A percentile compares a stretch with the other conserved stretches of the same genome.
These are phyloP conservation scores for Tokudaia muenninki DNA, from an alignment of 2,797 vertebrate species.

Conservation along the genomic window DNA sequence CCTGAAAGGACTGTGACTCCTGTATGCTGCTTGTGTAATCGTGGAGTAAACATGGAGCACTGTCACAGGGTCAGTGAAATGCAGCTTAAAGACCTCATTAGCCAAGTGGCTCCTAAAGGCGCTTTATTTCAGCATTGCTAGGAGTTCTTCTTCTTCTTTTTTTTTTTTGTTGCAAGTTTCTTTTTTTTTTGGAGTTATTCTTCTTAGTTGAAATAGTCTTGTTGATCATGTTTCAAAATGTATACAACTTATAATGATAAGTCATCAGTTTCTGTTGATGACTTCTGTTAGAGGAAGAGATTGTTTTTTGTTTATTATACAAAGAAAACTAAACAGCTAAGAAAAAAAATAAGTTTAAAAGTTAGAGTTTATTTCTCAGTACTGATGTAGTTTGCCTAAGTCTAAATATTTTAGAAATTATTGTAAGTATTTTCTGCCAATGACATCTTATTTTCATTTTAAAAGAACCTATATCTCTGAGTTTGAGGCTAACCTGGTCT, in stretches of 20 bases:
- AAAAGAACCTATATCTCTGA: background rate
- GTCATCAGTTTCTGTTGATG: background rate
- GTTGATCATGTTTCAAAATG: conserved; percentile 52
- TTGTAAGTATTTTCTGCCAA: conserved; percentile 50
- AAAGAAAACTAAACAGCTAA: conserved; percentile 45
- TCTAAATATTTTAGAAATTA: conserved; percentile 51
- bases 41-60: background rate
- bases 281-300: conserved; percentile 34
- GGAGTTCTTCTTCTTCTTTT: conserved; percentile 56
- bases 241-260: conserved; percentile 21
- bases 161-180: too few relatives aligned
- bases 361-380: conserved; percentile 20
- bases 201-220: conserved; percentile 63
- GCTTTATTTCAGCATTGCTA: conserved; percentile 44
- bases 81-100: conserved; percentile 27
- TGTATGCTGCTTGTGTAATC: background rate
- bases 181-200: conserved; percentile 41
- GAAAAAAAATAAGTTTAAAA: background rate
- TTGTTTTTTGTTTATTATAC: conserved; percentile 59
- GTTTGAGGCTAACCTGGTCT: background rate
- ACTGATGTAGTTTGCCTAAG: conserved; percentile 20
- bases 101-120: conserved; percentile 39
- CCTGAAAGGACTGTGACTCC: conserved; percentile 51
- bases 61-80: background rate
- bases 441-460: background rate